These are phyloP conservation scores for Rhineura floridana DNA, from an alignment of 2,113 vertebrate species.

Conservation along the genomic window DNA sequence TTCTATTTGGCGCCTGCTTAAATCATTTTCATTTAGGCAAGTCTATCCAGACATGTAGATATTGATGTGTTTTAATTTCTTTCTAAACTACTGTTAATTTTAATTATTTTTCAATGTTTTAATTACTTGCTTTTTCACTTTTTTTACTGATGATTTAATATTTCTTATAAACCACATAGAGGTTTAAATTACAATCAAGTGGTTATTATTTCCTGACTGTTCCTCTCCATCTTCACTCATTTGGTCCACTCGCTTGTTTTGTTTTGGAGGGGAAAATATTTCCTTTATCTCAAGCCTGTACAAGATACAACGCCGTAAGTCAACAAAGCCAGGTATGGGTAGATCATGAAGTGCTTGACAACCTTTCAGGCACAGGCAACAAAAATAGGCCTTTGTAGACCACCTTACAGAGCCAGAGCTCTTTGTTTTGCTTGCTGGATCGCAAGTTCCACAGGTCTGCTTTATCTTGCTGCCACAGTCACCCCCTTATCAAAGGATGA, in stretches of 20 bases:
- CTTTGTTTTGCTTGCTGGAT: neutral
- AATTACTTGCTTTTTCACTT: too few species aligned
- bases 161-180: too few species aligned
- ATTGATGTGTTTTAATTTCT: too few species aligned
- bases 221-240: neutral
- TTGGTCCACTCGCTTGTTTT: neutral
- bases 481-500: neutral
- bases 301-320: neutral
- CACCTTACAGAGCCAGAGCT: neutral
- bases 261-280: neutral
- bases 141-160: too few species aligned
- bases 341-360: neutral
- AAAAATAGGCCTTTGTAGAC: neutral
- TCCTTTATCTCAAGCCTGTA: neutral
- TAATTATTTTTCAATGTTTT: too few species aligned
- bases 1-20: too few species aligned
- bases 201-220: neutral
- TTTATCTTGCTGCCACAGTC: neutral
- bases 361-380: neutral
- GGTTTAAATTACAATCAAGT: too few species aligned
- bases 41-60: too few species aligned
- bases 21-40: too few species aligned
- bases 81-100: too few species aligned
- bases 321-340: neutral
- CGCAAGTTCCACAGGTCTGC: neutral